Conservation (phyloP, 2,113 vertebrate genomes). For the Ophiodon elongatus region DNA sequence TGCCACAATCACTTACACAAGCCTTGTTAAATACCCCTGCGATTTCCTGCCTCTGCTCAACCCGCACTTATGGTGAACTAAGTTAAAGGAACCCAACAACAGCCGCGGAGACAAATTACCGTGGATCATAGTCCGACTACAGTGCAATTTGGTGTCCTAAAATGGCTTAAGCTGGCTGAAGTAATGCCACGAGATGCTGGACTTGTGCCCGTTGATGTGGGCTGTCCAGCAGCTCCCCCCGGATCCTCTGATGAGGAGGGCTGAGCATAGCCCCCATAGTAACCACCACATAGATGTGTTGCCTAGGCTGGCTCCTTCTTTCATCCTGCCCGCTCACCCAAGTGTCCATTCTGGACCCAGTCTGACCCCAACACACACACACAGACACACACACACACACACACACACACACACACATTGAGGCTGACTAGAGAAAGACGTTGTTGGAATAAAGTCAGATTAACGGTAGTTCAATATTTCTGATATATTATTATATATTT, state of each 20-base stretch:
- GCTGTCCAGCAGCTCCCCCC: constrained; percentile 7
- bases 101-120: constrained; percentile 62
- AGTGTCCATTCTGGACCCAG: constrained; percentile 29
- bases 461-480: not conserved
- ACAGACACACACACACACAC: not conserved
- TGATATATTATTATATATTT: no score
- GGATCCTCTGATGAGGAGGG: constrained; percentile 45
- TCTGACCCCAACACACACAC: not conserved
- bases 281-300: constrained; percentile 55
- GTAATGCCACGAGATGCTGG: constrained; percentile 60
- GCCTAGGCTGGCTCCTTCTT: constrained; percentile 62
- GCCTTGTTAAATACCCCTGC: constrained; percentile 78
- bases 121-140: constrained; percentile 47
- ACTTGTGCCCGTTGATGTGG: constrained; percentile 27
- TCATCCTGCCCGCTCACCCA: constrained; percentile 68
- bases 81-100: constrained; percentile 62
- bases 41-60: constrained; percentile 72
- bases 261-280: constrained; percentile 26
- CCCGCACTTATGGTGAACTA: constrained; percentile 52
- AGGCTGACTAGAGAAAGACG: not conserved
- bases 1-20: constrained; percentile 86
- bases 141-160: constrained; percentile 63
- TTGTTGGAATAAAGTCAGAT: not conserved
- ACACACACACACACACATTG: not conserved
- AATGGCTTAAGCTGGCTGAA: constrained; percentile 72